Evolutionary conservation across 1,140 invertebrate genomes (phyloP), one percentile per base, ranked within the genome.

Genomic region (Platyura marginata): DNA sequence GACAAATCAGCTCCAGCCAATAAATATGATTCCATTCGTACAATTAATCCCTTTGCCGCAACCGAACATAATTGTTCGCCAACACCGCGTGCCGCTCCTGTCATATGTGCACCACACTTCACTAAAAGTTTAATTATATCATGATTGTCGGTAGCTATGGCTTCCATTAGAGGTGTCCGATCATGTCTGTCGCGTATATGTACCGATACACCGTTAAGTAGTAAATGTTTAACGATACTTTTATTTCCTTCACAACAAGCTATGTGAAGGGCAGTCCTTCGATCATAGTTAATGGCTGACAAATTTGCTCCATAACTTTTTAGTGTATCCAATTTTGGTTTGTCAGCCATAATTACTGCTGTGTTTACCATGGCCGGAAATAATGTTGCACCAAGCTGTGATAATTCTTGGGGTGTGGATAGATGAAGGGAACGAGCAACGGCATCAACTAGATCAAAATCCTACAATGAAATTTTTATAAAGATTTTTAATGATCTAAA

Each of bases 161-260:
- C 77, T 45, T 75, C 70, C 16, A 68, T 61, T 3, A 81, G 52
- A 1, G 78, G 68, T 0, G 76, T 72, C 35, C 69, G 66, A 44
- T 72, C 69, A 40, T 69, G 67, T 45, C 68, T 57, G 53, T 53
- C 56, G 0, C 55, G 47, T 25, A 74, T 63, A 49, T 92, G 87
- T n/a, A 93, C 82, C 41, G 75, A 83, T 0, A 83, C 85, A 1
- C 90, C 90, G 49, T 85, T 74, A 34, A 72, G 67, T 16, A 94
- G 59, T 8, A 94, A 63, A 62, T 75, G 78, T 46, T 77, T 70
- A 0, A 91, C 79, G 0, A 84, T 65, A 2, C 69, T 49, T 1
- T 72, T 37, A 47, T 82, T 72, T 0, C 84, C 86, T 48, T 79
- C 67, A 33, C 72, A 64, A 29, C 80, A 77, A 8, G 87, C 86